phyloP scores from a whole-genome alignment of 2,888 invertebrate species.

The Panorpa germanica region DNA sequence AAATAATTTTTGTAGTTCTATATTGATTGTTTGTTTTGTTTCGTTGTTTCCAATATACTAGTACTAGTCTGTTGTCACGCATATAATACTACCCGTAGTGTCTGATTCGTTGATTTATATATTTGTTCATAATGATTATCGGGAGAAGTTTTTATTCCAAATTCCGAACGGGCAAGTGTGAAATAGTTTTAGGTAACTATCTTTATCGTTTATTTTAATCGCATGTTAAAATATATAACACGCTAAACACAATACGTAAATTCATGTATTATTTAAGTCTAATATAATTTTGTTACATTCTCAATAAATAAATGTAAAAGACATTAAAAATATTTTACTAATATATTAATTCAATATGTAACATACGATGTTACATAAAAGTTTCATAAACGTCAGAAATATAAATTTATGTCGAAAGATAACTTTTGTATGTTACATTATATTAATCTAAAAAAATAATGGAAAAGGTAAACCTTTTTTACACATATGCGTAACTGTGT shows the following conservation, averaged over 20 bases:
- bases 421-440: slow-evolving; percentile 7
- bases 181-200: slow-evolving; percentile 47
- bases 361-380: slow-evolving; percentile 5
- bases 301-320: too few relatives aligned
- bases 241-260: background rate
- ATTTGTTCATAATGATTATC: slow-evolving; percentile 24
- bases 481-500: too few relatives aligned
- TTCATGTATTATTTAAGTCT: too few relatives aligned
- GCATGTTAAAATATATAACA: slow-evolving; percentile 10
- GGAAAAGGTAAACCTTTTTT: slow-evolving; percentile 1
- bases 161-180: slow-evolving; percentile 43
- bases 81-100: too few relatives aligned
- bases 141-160: slow-evolving; percentile 31
- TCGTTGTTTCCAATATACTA: too few relatives aligned
- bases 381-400: background rate
- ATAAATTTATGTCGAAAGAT: slow-evolving; percentile 1
- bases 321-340: too few relatives aligned
- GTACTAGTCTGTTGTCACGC: too few relatives aligned
- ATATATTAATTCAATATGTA: too few relatives aligned
- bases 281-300: too few relatives aligned
- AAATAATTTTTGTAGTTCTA: too few relatives aligned
- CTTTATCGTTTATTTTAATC: slow-evolving; percentile 16
- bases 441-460: background rate
- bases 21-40: too few relatives aligned
- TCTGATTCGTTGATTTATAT: too few relatives aligned